phyloP scores from a whole-genome alignment of 2,113 vertebrate species.

The Dryoscopus gambensis region DNA sequence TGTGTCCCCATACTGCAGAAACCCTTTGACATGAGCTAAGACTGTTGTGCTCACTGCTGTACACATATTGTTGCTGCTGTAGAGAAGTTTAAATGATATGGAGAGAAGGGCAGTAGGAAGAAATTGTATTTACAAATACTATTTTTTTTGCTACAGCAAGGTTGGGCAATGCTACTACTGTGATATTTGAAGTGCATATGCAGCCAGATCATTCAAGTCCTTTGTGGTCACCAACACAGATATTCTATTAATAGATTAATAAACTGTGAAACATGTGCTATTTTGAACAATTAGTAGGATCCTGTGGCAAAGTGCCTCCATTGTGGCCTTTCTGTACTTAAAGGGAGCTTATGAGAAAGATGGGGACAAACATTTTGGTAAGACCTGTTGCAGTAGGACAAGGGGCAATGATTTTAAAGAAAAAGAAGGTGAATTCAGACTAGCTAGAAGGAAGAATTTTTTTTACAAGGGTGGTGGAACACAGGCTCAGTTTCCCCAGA shows the following conservation, averaged over 20 bases:
- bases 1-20: not conserved
- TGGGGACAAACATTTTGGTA: not conserved
- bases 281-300: not conserved
- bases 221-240: not conserved
- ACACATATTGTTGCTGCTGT: not conserved
- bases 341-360: not conserved
- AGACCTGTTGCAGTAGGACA: not conserved
- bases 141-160: not conserved
- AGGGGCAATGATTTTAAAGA: not conserved
- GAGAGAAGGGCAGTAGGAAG: not conserved
- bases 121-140: not conserved
- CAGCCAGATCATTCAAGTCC: not conserved
- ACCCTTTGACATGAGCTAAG: not conserved
- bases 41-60: not conserved
- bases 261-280: not conserved
- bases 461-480: not conserved
- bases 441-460: not conserved
- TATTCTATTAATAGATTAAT: not conserved
- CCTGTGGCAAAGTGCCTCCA: not conserved
- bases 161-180: not conserved
- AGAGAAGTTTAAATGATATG: not conserved
- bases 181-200: not conserved
- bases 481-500: not conserved
- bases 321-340: not conserved
- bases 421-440: not conserved